These are phyloP conservation scores for Limenitis camilla DNA, from an alignment of 2,888 invertebrate species.

Conservation along the genomic window DNA sequence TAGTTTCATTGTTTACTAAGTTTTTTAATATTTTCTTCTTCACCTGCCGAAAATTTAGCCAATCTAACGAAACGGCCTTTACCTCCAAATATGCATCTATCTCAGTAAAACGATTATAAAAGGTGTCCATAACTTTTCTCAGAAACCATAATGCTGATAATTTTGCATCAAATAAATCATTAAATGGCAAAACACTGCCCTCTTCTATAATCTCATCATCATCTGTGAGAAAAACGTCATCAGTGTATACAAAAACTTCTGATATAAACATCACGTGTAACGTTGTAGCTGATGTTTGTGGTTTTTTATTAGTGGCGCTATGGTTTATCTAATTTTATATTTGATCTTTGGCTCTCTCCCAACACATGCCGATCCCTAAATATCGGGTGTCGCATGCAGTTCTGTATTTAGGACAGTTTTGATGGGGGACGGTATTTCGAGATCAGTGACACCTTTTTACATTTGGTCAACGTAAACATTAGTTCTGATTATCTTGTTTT, in stretches of 20 bases:
- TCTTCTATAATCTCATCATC: no score
- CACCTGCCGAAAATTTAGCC: no score
- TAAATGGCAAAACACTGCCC: no score
- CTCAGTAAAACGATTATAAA: no score
- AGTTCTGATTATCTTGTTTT: not conserved
- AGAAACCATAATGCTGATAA: no score
- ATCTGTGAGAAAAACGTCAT: no score
- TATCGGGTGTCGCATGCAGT: conserved; percentile 59
- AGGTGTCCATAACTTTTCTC: no score
- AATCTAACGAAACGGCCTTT: no score
- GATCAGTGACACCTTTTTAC: conserved; percentile 17
- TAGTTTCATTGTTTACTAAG: conserved; percentile 1
- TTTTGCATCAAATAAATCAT: no score
- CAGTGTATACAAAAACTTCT: not conserved
- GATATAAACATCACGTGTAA: not conserved
- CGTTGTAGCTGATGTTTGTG: conserved; percentile 5
- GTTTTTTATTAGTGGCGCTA: conserved; percentile 26
- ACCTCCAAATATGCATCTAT: no score
- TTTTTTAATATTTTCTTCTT: not conserved
- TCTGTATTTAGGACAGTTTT: conserved; percentile 64
- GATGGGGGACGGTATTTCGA: conserved; percentile 47
- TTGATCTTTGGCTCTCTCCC: conserved; percentile 44
- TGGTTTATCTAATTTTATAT: conserved; percentile 22
- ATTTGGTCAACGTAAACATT: not conserved
- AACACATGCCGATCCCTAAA: conserved; percentile 59